A percentile compares a stretch with the other conserved stretches of the same genome.
phyloP scores from a whole-genome alignment of 2,888 invertebrate species.

The Tholera decimalis region DNA sequence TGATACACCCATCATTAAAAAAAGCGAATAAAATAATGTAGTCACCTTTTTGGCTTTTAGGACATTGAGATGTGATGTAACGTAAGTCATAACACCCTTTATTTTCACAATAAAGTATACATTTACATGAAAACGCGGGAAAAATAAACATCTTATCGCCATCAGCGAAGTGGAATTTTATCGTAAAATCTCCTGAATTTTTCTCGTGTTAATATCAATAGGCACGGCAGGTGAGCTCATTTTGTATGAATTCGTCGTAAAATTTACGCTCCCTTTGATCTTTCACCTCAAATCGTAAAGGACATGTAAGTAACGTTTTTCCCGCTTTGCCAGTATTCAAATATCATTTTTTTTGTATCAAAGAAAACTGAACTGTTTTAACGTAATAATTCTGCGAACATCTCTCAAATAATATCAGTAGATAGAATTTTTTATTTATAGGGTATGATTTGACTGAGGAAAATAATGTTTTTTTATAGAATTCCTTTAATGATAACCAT shows the following conservation, averaged over 20 bases:
- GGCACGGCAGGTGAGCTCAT: slow-evolving; percentile 68
- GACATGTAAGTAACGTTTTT: slow-evolving; percentile 64
- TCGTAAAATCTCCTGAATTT: slow-evolving; percentile 60
- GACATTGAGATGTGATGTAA: not conserved
- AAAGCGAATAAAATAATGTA: too few relatives aligned
- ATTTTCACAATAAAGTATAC: slow-evolving; percentile 22
- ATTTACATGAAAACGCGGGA: not conserved
- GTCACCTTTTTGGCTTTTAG: not conserved
- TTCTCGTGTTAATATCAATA: slow-evolving; percentile 66
- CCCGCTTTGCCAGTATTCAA: slow-evolving; percentile 65
- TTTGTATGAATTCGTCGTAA: slow-evolving; percentile 70
- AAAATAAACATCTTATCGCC: slow-evolving; percentile 32
- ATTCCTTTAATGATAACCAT: not conserved
- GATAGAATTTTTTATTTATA: slow-evolving; percentile 4
- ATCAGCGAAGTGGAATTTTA: slow-evolving; percentile 48
- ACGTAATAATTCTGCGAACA: slow-evolving; percentile 22
- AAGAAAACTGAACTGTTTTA: slow-evolving; percentile 34
- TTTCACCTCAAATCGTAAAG: slow-evolving; percentile 69
- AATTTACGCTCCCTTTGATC: slow-evolving; percentile 71
- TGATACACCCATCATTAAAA: too few relatives aligned
- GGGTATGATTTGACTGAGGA: not conserved
- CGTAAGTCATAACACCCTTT: not conserved
- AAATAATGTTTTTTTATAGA: slow-evolving; percentile 9
- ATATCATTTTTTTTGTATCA: slow-evolving; percentile 65
- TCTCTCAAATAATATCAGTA: slow-evolving; percentile 5